Conservation (phyloP, 2,113 vertebrate genomes). For the Platichthys stellatus region DNA sequence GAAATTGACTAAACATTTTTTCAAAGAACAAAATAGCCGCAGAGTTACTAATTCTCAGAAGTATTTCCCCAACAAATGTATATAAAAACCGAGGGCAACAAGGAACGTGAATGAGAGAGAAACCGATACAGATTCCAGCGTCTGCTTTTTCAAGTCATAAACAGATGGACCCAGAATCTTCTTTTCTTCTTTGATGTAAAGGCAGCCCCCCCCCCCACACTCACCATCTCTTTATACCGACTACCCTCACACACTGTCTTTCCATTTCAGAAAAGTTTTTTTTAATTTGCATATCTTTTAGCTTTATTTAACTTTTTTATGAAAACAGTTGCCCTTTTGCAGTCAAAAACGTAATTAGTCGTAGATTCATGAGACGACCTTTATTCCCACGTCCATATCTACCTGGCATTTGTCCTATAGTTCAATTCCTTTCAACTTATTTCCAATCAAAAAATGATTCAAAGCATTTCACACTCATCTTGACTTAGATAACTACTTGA, state of each 20-base stretch:
- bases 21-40: conserved; percentile 44
- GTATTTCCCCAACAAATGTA: neutral
- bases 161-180: neutral
- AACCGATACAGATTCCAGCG: conserved; percentile 5
- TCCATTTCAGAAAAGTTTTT: conserved; percentile 2
- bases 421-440: neutral
- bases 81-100: neutral
- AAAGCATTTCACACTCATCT: conserved; percentile 23
- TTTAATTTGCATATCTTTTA: conserved; percentile 8
- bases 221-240: neutral
- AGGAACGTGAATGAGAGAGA: neutral
- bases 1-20: conserved; percentile 17
- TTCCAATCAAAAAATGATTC: conserved; percentile 30
- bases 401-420: conserved; percentile 26
- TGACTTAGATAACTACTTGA: neutral
- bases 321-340: neutral
- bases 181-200: conserved; percentile 23
- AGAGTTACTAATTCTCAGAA: neutral
- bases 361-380: conserved; percentile 16
- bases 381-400: conserved; percentile 31
- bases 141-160: too few species aligned
- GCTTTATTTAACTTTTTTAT: neutral
- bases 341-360: conserved; percentile 21
- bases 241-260: neutral
- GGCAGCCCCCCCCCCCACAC: neutral